Percentiles rank a stretch among this genome's conserved stretches.
Evolutionary conservation across 1,140 invertebrate species (phyloP).

Genomic region (Eumaeus atala): DNA sequence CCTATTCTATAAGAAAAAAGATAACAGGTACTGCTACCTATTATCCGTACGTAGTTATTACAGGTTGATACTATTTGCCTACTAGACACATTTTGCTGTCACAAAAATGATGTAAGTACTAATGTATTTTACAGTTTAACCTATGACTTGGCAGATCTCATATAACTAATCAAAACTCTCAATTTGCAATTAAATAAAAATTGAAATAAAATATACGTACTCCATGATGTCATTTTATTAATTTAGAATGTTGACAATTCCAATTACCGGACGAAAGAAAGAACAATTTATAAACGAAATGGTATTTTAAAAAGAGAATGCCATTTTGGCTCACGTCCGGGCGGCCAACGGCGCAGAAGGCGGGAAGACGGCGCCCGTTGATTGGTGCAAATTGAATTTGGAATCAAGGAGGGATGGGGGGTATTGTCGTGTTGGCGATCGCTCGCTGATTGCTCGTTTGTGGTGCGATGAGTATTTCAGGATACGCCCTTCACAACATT

Average conservation of each 20-base stretch:
- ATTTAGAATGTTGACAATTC: constrained; percentile 16
- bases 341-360: constrained; percentile 46
- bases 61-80: too few species aligned
- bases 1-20: too few species aligned
- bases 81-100: too few species aligned
- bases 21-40: too few species aligned
- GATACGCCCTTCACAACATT: constrained; percentile 29
- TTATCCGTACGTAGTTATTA: too few species aligned
- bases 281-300: constrained; percentile 27
- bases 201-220: too few species aligned
- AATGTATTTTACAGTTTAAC: too few species aligned
- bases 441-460: constrained; percentile 71
- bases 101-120: too few species aligned
- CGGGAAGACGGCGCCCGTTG: constrained; percentile 66
- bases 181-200: too few species aligned
- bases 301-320: constrained; percentile 35
- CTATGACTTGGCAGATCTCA: too few species aligned
- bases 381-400: constrained; percentile 73
- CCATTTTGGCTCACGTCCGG: constrained; percentile 43
- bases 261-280: constrained; percentile 19
- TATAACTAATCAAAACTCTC: too few species aligned
- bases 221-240: neutral
- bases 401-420: constrained; percentile 37
- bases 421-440: constrained; percentile 71
- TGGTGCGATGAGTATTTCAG: constrained; percentile 41